A percentile compares a stretch with the other conserved stretches of the same genome.
Evolutionary conservation across 2,113 vertebrate species (phyloP).

Genomic region (Cyprinus carpio): DNA sequence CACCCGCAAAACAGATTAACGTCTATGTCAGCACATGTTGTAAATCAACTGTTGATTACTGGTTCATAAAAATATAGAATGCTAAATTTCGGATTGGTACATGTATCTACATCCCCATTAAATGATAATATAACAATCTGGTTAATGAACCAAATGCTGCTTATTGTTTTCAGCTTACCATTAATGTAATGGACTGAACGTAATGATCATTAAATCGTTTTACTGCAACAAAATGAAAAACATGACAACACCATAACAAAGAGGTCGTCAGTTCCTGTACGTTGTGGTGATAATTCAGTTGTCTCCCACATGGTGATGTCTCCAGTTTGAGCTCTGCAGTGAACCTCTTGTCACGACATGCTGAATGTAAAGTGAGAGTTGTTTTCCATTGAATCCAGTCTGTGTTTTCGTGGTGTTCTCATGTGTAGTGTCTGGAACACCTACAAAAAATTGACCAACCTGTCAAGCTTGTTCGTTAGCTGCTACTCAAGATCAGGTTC

Average conservation of each 20-base stretch:
- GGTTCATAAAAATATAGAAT: too few species aligned
- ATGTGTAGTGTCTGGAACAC: too few species aligned
- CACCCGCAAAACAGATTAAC: too few species aligned
- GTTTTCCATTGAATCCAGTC: background rate
- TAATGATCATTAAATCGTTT: too few species aligned
- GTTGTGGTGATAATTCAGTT: background rate
- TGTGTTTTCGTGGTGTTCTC: background rate
- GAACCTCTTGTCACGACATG: conserved; percentile 3
- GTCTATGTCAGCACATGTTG: too few species aligned
- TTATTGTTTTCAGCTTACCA: background rate
- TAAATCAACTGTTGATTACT: too few species aligned
- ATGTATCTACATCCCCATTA: too few species aligned
- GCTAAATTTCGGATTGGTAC: too few species aligned
- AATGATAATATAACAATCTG: background rate
- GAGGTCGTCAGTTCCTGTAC: background rate
- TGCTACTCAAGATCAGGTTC: conserved; percentile 41
- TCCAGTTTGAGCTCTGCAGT: background rate
- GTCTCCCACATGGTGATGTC: background rate
- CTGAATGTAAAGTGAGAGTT: background rate
- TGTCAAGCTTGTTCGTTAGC: too few species aligned
- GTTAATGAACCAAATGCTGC: background rate
- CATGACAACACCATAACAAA: background rate
- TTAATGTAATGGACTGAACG: background rate
- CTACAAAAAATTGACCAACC: too few species aligned
- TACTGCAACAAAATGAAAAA: too few species aligned